phyloP scores from a whole-genome alignment of 2,113 vertebrate genomes.

The Amia ocellicauda region DNA sequence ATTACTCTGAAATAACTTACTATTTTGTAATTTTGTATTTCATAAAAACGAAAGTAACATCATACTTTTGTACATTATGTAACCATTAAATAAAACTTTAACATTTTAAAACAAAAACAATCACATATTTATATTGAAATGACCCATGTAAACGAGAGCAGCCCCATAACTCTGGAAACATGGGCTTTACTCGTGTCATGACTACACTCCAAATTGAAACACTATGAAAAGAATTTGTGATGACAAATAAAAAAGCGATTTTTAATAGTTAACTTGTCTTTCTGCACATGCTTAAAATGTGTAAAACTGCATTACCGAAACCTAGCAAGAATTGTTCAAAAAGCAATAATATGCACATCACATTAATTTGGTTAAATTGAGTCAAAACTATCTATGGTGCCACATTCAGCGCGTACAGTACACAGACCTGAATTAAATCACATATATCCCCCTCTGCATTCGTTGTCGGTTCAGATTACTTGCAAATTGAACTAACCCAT shows the following conservation, averaged over 20 bases:
- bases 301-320: slow-evolving; percentile 37
- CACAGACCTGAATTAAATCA: slow-evolving; percentile 5
- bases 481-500: slow-evolving; percentile 22
- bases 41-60: too few species aligned
- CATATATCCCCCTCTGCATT: background rate
- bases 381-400: slow-evolving; percentile 15
- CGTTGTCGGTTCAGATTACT: background rate
- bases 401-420: slow-evolving; percentile 14
- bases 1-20: too few species aligned
- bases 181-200: background rate
- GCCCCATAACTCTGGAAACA: too few species aligned
- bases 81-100: too few species aligned
- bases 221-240: background rate
- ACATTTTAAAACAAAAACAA: too few species aligned
- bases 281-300: slow-evolving; percentile 22
- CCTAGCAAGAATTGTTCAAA: slow-evolving; percentile 30
- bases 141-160: too few species aligned
- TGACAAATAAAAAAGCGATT: background rate
- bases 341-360: slow-evolving; percentile 51
- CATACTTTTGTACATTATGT: too few species aligned
- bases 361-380: slow-evolving; percentile 30
- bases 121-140: too few species aligned
- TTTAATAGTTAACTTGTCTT: background rate
- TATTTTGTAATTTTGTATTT: too few species aligned
- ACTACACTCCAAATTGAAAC: slow-evolving; percentile 2